Percentiles rank a stretch among this genome's conserved stretches.
Evolutionary conservation across 2,113 vertebrate species (phyloP).

Genomic region (Callithrix jacchus): DNA sequence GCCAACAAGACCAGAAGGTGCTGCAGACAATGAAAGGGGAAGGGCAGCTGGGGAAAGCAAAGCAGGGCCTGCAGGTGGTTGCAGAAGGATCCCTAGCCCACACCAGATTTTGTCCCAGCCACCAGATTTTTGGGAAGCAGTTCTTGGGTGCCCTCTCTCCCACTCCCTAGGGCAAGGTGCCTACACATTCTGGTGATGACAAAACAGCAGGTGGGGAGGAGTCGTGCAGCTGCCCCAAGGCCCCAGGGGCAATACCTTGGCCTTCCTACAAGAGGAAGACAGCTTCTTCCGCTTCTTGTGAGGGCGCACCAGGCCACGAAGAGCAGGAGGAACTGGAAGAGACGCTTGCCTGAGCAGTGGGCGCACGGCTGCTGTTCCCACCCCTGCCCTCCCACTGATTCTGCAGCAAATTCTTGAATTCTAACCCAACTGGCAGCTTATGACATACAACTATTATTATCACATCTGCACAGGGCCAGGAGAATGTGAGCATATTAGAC

Average conservation of each 20-base stretch:
- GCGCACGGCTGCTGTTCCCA: not conserved
- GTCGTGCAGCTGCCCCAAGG: not conserved
- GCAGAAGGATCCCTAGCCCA: not conserved
- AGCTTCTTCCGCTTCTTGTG: constrained; percentile 67
- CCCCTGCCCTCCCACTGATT: not conserved
- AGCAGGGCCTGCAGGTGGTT: not conserved
- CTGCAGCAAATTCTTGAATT: not conserved
- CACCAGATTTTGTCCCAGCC: accelerated
- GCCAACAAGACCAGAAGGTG: not conserved
- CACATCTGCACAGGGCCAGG: not conserved
- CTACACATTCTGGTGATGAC: not conserved
- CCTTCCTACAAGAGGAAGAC: not conserved
- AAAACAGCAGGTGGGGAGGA: not conserved
- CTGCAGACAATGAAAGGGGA: not conserved
- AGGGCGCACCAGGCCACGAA: constrained; percentile 79
- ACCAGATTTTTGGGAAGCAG: not conserved
- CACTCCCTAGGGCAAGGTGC: not conserved
- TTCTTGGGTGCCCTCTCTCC: not conserved
- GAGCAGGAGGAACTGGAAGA: constrained; percentile 85
- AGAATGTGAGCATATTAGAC: not conserved
- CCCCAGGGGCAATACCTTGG: constrained; percentile 35
- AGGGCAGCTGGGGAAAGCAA: not conserved
- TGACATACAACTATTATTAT: not conserved
- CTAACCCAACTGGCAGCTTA: not conserved
- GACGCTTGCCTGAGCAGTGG: accelerated